Evolutionary conservation across 92 coral and sea anemone genomes (phyloP), one percentile per base, ranked within the genome.

Genomic region (Porites lobata): DNA sequence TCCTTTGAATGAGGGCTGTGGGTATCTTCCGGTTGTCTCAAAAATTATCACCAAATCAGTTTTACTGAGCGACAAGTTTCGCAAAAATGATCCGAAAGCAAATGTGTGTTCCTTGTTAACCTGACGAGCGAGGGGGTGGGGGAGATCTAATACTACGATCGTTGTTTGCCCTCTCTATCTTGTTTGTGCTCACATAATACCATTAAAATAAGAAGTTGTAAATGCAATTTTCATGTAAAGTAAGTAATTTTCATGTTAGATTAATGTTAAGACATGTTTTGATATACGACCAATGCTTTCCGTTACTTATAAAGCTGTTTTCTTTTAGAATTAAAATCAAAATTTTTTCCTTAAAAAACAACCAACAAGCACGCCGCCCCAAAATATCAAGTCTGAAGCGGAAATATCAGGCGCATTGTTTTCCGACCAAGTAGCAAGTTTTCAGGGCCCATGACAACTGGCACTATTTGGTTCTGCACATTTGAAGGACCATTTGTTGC

Each of bases 1-100:
- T 58, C 61, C 47, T 58, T 29, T 52, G 70, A 57, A 19, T 21
- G 18, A 14, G 21, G 29, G 43, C 56, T 70, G 13, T 11, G 7
- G 53, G 13, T 14, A 12, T 57, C 71, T 82, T 82, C 78, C 86
- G 69, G 86, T 58, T 70, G 67, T 82, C 65, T 56, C n/a, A 17
- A 9, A 38, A 38, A 68, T 81, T 71, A 56, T 29, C 69, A 69
- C 77, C 65, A 69, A 69, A 54, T 68, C 32, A 81, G 57, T 10
- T 70, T 63, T 15, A 70, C 47, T 12, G 57, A 21, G 19, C 24
- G 75, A 82, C 77, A 6, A 56, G 12, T 43, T 32, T n/a, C 38
- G 15, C 64, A 19, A 38, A n/a, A 50, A 50, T 52, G 66, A 17
- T 9, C 17, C 65, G 57, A n/a, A 12, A 79, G 65, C 68, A 62